Evolutionary conservation across 2,888 invertebrate species (phyloP).

Genomic region (Argyresthia albistria): DNA sequence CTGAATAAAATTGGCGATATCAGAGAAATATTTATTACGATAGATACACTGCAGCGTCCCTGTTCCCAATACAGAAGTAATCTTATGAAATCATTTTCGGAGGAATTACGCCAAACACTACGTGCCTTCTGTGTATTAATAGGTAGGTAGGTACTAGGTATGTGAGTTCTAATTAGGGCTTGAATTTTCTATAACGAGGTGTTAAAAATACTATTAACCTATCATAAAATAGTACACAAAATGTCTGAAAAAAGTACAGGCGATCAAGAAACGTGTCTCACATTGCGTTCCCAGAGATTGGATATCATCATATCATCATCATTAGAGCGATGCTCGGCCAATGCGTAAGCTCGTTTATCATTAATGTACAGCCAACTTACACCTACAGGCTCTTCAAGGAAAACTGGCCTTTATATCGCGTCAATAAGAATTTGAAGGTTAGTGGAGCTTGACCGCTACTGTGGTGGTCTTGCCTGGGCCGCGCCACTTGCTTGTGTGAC

Average conservation of each 20-base stretch:
- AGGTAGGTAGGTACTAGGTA: no score
- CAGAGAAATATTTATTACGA: no score
- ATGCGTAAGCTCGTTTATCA: conserved; percentile 6
- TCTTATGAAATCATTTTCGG: no score
- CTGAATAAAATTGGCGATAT: no score
- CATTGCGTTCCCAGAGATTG: conserved; percentile 3
- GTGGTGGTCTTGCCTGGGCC: background rate
- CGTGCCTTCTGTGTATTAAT: no score
- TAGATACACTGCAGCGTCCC: no score
- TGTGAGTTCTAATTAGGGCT: no score
- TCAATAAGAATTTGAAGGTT: background rate
- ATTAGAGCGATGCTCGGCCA: conserved; percentile 3
- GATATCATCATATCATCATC: conserved; percentile 7
- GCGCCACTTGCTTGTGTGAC: background rate
- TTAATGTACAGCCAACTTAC: background rate
- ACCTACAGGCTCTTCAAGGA: background rate
- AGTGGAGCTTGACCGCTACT: background rate
- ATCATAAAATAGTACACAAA: background rate
- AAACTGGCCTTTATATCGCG: background rate
- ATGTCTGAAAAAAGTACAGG: background rate
- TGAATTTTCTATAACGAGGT: no score
- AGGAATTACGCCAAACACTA: no score
- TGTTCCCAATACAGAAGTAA: no score
- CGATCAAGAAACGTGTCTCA: conserved; percentile 1
- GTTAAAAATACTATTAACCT: background rate